These are phyloP conservation scores for Macrophya alboannulata DNA, from an alignment of 2,888 invertebrate species.

Conservation along the genomic window DNA sequence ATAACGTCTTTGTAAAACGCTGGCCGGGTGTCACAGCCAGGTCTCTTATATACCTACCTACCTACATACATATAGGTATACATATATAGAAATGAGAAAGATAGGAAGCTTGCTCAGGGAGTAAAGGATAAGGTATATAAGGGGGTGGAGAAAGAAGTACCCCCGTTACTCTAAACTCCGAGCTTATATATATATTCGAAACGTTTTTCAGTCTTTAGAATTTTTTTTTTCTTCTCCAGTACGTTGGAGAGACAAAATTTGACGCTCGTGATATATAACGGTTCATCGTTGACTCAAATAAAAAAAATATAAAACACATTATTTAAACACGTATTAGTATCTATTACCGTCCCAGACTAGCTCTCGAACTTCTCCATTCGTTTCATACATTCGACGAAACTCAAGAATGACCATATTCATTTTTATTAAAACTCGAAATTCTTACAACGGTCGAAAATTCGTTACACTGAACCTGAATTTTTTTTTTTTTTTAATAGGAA, in stretches of 20 bases:
- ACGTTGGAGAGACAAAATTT: not conserved
- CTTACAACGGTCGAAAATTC: not conserved
- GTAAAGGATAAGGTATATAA: not conserved
- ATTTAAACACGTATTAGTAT: not conserved
- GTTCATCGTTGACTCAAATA: not conserved
- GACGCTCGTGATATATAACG: not conserved
- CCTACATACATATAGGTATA: not conserved
- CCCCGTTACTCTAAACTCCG: not conserved
- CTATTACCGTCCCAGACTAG: not conserved
- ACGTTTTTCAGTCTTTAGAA: constrained; percentile 4
- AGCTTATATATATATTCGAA: not conserved
- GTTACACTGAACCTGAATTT: not conserved
- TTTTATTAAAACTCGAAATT: not conserved
- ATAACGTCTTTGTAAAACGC: not conserved
- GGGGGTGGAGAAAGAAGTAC: not conserved
- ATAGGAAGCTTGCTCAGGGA: not conserved
- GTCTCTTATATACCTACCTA: not conserved
- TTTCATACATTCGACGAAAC: not conserved
- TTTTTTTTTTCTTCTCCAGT: not conserved
- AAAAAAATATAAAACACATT: not conserved
- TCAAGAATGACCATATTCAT: not conserved
- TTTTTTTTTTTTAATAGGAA: no score
- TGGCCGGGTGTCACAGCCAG: not conserved
- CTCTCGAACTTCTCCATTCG: not conserved
- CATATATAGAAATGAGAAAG: not conserved